phyloP scores from a whole-genome alignment of 2,888 invertebrate genomes.

The Heliconius sara region DNA sequence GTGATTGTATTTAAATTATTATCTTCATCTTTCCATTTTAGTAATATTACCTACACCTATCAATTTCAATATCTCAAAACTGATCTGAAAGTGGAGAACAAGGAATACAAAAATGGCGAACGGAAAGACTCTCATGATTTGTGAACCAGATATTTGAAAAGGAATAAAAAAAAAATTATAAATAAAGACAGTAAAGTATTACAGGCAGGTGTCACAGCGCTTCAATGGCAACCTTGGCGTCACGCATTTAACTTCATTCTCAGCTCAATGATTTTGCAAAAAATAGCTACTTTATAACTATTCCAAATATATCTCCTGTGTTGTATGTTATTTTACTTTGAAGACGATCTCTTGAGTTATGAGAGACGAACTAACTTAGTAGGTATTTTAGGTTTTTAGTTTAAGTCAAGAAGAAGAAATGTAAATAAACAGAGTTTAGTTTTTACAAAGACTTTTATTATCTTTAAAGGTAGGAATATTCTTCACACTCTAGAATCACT shows the following conservation, averaged over 20 bases:
- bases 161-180: neutral
- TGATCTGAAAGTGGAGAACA: neutral
- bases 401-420: no score
- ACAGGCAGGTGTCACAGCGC: neutral
- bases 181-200: neutral
- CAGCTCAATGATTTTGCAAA: conserved; percentile 3
- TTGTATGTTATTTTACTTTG: no score
- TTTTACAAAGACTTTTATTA: no score
- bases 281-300: neutral
- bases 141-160: no score
- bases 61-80: neutral
- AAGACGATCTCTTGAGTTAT: no score
- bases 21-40: neutral
- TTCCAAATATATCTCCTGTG: neutral
- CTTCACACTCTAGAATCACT: no score
- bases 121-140: neutral
- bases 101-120: neutral
- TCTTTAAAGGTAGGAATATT: no score
- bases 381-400: no score
- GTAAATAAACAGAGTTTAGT: no score
- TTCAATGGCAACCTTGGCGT: conserved; percentile 19
- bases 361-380: no score
- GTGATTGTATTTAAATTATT: no score
- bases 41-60: no score
- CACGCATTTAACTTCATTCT: conserved; percentile 2